Base-by-base conservation (phyloP, 2,113 vertebrate genomes). In the Leuciscus idus region DNA sequence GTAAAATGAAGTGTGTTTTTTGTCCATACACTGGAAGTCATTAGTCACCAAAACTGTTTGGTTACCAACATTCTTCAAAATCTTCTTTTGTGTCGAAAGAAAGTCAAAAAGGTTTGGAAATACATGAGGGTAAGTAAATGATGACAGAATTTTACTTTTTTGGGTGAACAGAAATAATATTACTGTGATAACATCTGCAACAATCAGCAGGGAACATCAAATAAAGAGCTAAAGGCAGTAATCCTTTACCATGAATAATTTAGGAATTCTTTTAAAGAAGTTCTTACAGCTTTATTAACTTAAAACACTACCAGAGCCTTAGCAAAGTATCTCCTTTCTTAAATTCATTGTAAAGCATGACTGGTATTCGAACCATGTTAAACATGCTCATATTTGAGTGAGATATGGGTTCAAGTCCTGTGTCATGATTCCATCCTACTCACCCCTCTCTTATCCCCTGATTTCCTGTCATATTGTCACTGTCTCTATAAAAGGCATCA, bases 181-280 rank as follows among this genome's bases (percentile, higher is more conserved):
- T 66, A 64, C 61, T 66, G 43, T 50, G 26, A 81, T 48, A 26
- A 50, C 7, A 66, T 81, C 26, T 81, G 23, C n/a, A 64, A 23
- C 39, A 59, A 62, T 46, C 78, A 62, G 36, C 57, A 46, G 36
- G 36, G 36, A 81, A 39, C 57, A 64, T 81, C 78, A 28, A 28
- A 81, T 81, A 64, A n/a, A 81, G 13, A 81, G 23, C 21, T 81
- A 23, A 21, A 79, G 19, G 57, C 55, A 39, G 23, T 10, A 1
- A 21, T 23, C 33, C 30, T 39, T 61, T 33, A 15, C 6, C 33
- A 61, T 39, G 26, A 80, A 80, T 80, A 33, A 39, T 79, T 79
- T 21, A 23, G n/a, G 19, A 78, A 59, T 11, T 4, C 39, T 26
- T 79, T 61, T 43, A 62, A 30, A 59, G 11, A 12, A 39, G 33